Percentiles rank a stretch among this genome's conserved stretches.
These are phyloP conservation scores for Osmoderma eremita DNA, from an alignment of 2,888 invertebrate genomes.

Conservation along the genomic window DNA sequence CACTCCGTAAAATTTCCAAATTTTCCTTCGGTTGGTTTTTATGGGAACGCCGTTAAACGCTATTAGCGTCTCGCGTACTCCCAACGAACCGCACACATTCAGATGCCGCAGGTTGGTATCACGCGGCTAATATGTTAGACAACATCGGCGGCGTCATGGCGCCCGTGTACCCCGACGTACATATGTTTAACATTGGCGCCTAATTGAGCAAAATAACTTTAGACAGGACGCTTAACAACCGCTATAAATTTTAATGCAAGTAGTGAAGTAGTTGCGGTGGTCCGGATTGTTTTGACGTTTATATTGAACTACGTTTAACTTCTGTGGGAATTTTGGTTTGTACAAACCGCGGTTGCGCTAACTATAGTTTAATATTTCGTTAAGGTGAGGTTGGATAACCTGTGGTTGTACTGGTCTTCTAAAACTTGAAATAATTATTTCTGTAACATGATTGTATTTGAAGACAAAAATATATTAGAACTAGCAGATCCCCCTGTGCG, in stretches of 20 bases:
- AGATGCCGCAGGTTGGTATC: not conserved
- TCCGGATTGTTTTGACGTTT: conserved; percentile 25
- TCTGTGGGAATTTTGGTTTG: not conserved
- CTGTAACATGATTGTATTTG: no score
- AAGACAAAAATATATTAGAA: no score
- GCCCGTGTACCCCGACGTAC: conserved; percentile 15
- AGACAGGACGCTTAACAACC: conserved; percentile 16
- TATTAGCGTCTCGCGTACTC: conserved; percentile 50
- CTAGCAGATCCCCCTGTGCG: no score
- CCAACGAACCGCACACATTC: conserved; percentile 5
- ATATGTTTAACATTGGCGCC: conserved; percentile 27
- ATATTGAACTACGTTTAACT: conserved; percentile 1
- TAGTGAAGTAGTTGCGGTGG: conserved; percentile 10
- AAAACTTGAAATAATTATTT: no score
- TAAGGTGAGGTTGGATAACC: not conserved
- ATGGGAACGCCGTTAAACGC: conserved; percentile 56
- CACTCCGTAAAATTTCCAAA: conserved; percentile 58
- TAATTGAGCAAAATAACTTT: conserved; percentile 38
- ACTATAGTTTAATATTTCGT: not conserved
- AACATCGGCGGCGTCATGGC: not conserved
- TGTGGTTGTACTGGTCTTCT: no score
- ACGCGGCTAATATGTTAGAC: not conserved
- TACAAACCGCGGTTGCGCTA: conserved; percentile 14
- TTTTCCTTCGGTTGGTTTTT: conserved; percentile 57
- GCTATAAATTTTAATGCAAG: conserved; percentile 30